phyloP scores from a whole-genome alignment of 1,140 invertebrate species.

The Teleogryllus occipitalis region DNA sequence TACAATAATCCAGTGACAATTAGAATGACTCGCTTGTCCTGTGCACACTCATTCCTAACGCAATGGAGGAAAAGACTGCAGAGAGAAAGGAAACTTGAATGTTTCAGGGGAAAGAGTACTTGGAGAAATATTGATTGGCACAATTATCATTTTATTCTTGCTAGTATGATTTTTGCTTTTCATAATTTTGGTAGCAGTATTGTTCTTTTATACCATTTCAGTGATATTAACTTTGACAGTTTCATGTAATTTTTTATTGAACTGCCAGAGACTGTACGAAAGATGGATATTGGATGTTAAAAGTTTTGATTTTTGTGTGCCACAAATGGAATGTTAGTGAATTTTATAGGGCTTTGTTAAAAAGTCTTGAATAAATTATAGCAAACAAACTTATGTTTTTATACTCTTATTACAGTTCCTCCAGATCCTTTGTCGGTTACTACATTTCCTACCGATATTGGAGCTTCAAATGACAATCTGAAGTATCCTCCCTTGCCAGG shows the following conservation, averaged over 20 bases:
- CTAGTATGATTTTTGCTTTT: neutral
- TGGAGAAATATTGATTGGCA: neutral
- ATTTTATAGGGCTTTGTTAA: neutral
- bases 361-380: neutral
- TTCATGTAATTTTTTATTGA: neutral
- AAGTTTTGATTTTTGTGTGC: neutral
- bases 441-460: no score
- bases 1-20: neutral
- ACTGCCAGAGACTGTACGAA: neutral
- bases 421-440: no score
- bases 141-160: neutral
- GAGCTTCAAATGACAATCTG: no score
- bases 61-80: neutral
- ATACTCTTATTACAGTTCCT: no score
- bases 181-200: neutral
- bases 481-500: no score
- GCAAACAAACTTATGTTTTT: neutral
- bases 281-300: neutral
- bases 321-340: neutral
- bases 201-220: neutral
- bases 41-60: neutral
- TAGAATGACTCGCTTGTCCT: neutral
- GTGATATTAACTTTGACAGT: neutral
- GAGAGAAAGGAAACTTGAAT: neutral
- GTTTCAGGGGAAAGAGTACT: neutral